Base-by-base conservation (phyloP, 1,140 invertebrate species). In the Trachymyrmex septentrionalis region DNA sequence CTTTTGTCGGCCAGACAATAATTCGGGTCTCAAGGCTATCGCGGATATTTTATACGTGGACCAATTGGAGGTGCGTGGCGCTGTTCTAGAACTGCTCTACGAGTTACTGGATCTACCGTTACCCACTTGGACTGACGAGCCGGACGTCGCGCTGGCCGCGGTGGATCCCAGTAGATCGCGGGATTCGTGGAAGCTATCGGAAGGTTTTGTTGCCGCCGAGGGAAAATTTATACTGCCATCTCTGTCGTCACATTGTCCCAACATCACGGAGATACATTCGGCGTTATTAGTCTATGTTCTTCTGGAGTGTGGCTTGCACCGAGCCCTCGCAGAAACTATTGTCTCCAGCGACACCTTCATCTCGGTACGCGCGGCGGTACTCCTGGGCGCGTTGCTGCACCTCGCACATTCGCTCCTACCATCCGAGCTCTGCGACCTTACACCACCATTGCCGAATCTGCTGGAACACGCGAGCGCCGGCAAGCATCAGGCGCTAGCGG, bases 131-230 rank as follows among this genome's bases (percentile, higher is more conserved):
- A 98, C 98, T 2, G 98, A 99, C 91, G 98, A 99, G 93, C 97
- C 99, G 87, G 96, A 97, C 34, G 97, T 98, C 44, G 98, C 99
- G 3, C 93, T 99, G 71, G 96, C 97, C 86, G 98, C 98, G 57
- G 97, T 98, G 57, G 98, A 99, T 96, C 98, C 98, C 1, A 97
- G 97, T 50, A 93, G 96, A 53, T 95, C 96, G 6, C 96, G 97
- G 92, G 97, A 98, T 67, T 96, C 96, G 0, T 99, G 98, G 98
- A 96, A 97, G 87, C 95, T 99, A 1, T 97, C 97, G 86, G 98
- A 99, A 94, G 99, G 98, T 16, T 99, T 99, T 94, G 97, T 99
- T 0, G 98, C 98, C 6, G 97, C 97, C 53, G 99, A 99, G 95
- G 98, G 98, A 16, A 96, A 96, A 80, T 96, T 96, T 24, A 97